Evolutionary conservation across 2,113 vertebrate genomes (phyloP), one percentile per base, ranked within the genome.

Genomic region (Vimba vimba): DNA sequence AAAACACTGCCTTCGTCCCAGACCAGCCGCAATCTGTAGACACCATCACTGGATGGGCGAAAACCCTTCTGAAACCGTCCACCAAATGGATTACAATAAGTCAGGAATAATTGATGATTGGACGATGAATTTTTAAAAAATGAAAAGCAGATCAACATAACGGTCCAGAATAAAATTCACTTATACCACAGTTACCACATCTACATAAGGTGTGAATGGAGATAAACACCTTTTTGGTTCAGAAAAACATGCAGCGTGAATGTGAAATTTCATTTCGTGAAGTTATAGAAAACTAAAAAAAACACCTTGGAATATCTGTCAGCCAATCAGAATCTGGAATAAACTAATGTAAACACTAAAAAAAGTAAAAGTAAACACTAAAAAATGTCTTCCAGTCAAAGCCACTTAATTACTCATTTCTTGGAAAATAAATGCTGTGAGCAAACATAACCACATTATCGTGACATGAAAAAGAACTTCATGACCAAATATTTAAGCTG

Each of bases 1-100:
- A 91, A 90, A 91, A 90, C 89, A 86, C 88, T 82, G 85, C 75
- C 50, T 82, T 74, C 64, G 69, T 64, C 69, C 86, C 90, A 87
- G 90, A 88, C 89, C 91, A 88, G 90, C 21, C n/a, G 11, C 8
- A 30, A 80, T 64, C 13, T 64, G n/a, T 19, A 27, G 57, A 27
- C 60, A 30, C 39, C 36, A 21, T 21, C 60, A 43, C n/a, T 21
- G 23, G 15, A 47, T 55, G 17, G 25, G 15, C n/a, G 2, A 33
- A 47, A 45, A 68, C 3, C 17, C 43, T 45, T 8, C 4, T 11
- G n/a, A 11, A 21, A 75, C 30, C 11, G 7, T 47, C 60, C 23
- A 17, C 21, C 77, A 60, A 60, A 60, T 43, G 55, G 55, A 60
- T 23, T 43, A 43, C 15, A 43, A 55, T 57, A 30, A 12, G 52